phyloP scores from a whole-genome alignment of 2,888 invertebrate species.

The Drosophila vallismaia region DNA sequence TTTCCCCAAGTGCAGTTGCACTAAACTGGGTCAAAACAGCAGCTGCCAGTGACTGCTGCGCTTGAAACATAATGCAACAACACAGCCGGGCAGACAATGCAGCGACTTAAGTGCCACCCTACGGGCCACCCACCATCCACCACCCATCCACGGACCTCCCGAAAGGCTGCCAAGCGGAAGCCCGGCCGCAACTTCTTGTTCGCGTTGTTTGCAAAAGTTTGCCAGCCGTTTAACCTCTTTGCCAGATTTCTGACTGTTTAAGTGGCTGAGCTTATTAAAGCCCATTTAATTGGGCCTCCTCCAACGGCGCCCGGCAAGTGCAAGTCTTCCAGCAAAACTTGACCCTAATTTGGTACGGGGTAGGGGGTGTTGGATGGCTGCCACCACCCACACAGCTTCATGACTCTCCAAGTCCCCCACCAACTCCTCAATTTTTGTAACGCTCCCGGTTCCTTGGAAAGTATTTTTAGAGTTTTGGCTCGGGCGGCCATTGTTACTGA shows the following conservation, averaged over 20 bases:
- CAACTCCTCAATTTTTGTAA: not conserved
- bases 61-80: constrained; percentile 22
- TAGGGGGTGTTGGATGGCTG: constrained; percentile 3
- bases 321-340: constrained; percentile 48
- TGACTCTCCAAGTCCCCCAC: not conserved
- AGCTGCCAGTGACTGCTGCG: constrained; percentile 24
- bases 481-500: constrained; percentile 39
- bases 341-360: constrained; percentile 62
- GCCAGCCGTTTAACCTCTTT: constrained; percentile 63
- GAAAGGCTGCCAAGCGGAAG: not conserved
- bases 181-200: constrained; percentile 11
- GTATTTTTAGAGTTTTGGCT: constrained; percentile 51
- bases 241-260: constrained; percentile 73
- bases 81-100: constrained; percentile 18
- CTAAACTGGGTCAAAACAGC: constrained; percentile 66
- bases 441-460: constrained; percentile 43
- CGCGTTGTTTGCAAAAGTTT: constrained; percentile 29
- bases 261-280: constrained; percentile 73
- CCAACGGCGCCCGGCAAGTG: constrained; percentile 46
- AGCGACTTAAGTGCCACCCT: not conserved
- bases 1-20: constrained; percentile 5
- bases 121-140: not conserved
- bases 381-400: not conserved
- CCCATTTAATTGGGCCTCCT: constrained; percentile 64
- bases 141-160: not conserved